These are phyloP conservation scores for Heterodera filipjevi DNA, from an alignment of 2,888 invertebrate species.

Conservation along the genomic window DNA sequence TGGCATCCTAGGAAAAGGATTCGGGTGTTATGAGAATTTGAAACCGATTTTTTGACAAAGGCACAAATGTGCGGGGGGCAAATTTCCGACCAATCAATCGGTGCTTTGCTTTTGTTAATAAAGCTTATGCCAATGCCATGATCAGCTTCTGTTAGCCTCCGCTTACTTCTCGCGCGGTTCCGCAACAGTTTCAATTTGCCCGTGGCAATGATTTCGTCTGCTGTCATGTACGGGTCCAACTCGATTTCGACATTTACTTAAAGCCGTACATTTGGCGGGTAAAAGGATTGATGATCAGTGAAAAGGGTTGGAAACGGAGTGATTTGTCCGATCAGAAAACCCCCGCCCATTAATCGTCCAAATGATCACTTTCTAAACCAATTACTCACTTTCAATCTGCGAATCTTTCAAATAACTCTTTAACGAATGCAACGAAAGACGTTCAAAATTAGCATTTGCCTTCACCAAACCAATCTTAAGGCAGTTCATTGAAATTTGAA, in stretches of 20 bases:
- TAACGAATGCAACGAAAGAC: conserved; percentile 59
- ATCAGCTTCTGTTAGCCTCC: too few relatives aligned
- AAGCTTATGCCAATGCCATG: too few relatives aligned
- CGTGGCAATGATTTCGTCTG: conserved; percentile 58
- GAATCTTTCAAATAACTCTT: conserved; percentile 52
- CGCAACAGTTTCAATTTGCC: conserved; percentile 52
- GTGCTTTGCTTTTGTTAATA: neutral
- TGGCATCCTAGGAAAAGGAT: too few relatives aligned
- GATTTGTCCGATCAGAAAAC: too few relatives aligned
- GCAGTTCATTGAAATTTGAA: neutral
- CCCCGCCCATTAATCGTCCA: too few relatives aligned
- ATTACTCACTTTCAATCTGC: conserved; percentile 39
- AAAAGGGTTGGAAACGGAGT: too few relatives aligned
- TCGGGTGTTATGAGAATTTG: too few relatives aligned
- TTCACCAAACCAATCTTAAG: conserved; percentile 34
- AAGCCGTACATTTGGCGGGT: neutral
- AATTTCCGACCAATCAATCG: neutral
- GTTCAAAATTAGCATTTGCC: conserved; percentile 52
- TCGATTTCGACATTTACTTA: conserved; percentile 59
- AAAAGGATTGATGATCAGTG: neutral
- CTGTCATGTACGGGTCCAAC: conserved; percentile 57
- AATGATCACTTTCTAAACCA: too few relatives aligned
- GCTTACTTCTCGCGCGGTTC: conserved; percentile 52
- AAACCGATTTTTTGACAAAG: too few relatives aligned
- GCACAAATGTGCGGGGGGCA: too few relatives aligned